Base-by-base conservation (phyloP, 2,113 vertebrate genomes). In the Himantopus leucocephalus region DNA sequence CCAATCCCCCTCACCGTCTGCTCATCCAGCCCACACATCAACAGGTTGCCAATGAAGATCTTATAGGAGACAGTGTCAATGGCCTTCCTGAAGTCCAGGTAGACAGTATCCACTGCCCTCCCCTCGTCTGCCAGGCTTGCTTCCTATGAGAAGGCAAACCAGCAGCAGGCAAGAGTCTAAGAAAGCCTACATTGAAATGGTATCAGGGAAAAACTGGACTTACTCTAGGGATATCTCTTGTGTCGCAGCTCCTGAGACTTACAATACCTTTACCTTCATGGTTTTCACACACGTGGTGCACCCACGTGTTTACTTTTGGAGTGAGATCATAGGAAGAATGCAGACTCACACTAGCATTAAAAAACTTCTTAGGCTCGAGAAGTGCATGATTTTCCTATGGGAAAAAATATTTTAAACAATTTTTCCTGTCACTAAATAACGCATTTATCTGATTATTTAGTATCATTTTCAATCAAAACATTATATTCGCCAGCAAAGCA, bases 381-480 rank as follows among this genome's bases (percentile, higher is more conserved):
- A 78, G 47, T 58, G 66, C 58, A 29, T 59, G 37, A 85, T 95
- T 94, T 96, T 97, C 97, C 90, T 96, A 94, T 93, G 95, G 95
- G 97, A 95, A 96, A 95, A 90, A 84, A 55, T 74, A 88, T 56
- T 95, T 88, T 58, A 73, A 96, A 95, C 66, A 74, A 34, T 82
- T 95, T 96, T 93, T 90, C 70, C 89, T 91, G 92, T 80, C 83
- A 96, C 95, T 92, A 95, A 96, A 95, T 89, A 80, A 71, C 91
- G 76, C 75, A 34, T 66, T 93, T 93, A 91, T 85, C 94, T 85
- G 95, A 94, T 95, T 88, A 96, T 95, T 95, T 95, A 93, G 95
- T 94, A 95, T 97, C n/a, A 37, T 91, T 96, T 97, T 97, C 93
- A 96, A 94, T 96, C 93, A 91, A 95, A 96, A 94, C 92, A 97